Base-by-base conservation (phyloP, 2,113 vertebrate species). In the Prochilodus magdalenae region DNA sequence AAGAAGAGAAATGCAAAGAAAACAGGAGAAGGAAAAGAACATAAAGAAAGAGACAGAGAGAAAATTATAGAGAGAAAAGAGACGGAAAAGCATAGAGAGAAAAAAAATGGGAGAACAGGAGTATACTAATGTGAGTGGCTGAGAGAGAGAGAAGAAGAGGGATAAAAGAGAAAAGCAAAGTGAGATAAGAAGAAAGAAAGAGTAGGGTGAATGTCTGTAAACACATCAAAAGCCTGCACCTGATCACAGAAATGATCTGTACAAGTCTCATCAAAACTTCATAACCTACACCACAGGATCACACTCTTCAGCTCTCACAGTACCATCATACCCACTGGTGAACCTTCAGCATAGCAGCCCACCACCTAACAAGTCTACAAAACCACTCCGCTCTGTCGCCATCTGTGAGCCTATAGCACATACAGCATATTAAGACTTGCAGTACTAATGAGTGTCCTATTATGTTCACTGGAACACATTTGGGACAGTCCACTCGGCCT, bases 171-270 rank as follows among this genome's bases (percentile, higher is more conserved):
- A 51, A 18, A 51, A 4, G 2, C 3, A 16, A 3, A 51, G 49
- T 3, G 49, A 16, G 49, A 16, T 4, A 49, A 11, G 13, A 7
- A 51, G 49, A 51, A 15, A 51, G 49, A 51, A 15, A 51, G 0
- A 51, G 49, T 3, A 65, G 69, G 26, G 71, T 65, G 82, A 53
- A 14, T 53, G 74, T 70, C 33, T 51, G 53, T 72, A 71, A 66
- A 79, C 70, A 79, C 76, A 44, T 67, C 49, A 53, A 36, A 77
- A 70, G 57, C 81, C 72, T 67, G 29, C 44, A 81, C 82, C 72
- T 83, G 77, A 85, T 78, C 75, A 83, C 73, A 20, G 60, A 77
- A 80, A 71, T 40, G 76, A 80, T 80, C 83, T 76, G 57, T 70
- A 70, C 72, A 71, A 75, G 57, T 71, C 76, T 63, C 44, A 70